Evolutionary conservation across 1,140 invertebrate genomes (phyloP).

Genomic region (Philopotamus ludificatus): DNA sequence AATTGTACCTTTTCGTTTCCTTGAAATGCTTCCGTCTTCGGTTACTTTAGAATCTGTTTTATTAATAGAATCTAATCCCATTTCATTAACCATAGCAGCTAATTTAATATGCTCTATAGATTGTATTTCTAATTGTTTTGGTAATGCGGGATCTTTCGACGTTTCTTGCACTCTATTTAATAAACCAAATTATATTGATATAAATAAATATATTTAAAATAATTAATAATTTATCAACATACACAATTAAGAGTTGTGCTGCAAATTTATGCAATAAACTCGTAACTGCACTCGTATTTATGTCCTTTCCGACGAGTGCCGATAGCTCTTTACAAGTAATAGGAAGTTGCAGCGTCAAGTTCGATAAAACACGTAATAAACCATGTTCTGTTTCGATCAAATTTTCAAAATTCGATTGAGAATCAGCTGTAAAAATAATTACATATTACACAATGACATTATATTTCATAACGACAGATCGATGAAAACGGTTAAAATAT

Average conservation of each 20-base stretch:
- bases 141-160: constrained; percentile 22
- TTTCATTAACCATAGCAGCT: constrained; percentile 65
- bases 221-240: constrained; percentile 25
- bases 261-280: constrained; percentile 81
- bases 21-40: constrained; percentile 40
- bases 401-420: constrained; percentile 47
- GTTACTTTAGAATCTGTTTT: constrained; percentile 41
- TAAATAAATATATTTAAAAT: constrained; percentile 20
- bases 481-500: not conserved
- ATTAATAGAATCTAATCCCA: constrained; percentile 50
- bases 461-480: not conserved
- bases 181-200: constrained; percentile 6
- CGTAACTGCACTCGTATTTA: constrained; percentile 15
- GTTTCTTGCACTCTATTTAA: constrained; percentile 31
- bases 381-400: constrained; percentile 66
- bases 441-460: not conserved
- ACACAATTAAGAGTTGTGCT: constrained; percentile 80
- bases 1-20: constrained; percentile 55
- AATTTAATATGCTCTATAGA: constrained; percentile 71
- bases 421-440: constrained; percentile 45
- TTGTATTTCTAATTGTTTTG: constrained; percentile 61
- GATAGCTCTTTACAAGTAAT: constrained; percentile 70
- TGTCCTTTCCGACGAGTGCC: constrained; percentile 55
- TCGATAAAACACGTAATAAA: constrained; percentile 72
- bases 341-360: constrained; percentile 75